Evolutionary conservation across 1,140 invertebrate genomes (phyloP), one percentile per base, ranked within the genome.

Genomic region (Octopus bimaculoides): DNA sequence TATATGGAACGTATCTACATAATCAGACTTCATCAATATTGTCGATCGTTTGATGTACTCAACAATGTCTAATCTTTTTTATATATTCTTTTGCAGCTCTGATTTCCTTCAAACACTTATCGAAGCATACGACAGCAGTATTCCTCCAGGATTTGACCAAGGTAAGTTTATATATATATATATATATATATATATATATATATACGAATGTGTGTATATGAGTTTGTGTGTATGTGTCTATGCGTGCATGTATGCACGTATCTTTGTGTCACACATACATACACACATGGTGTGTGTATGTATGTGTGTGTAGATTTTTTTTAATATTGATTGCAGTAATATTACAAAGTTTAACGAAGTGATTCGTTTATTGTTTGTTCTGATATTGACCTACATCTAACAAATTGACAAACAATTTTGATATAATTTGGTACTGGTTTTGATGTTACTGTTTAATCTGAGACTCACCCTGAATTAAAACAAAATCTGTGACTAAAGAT

Each of bases 71-170:
- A 10, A 71, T 71, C 17, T 12, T n/a, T 20, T 8, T 41, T 79
- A 56, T 75, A 6, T 75, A 41, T 82, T 7, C 17, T 82, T 54
- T 82, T 84, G 61, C 77, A 84, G 83, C 20, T 79, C 82, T 17
- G 80, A 81, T 41, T 82, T 84, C 26, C 78, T 84, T 17, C 73
- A 77, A 56, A 79, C 80, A 6, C 71, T 84, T 5, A 79, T 87
- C 5, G 76, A 79, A 12, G 81, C 83, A 14, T 87, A 87, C 78
- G 86, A 87, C 77, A 86, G 79, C 54, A 80, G 83, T 61, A 82
- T 87, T 4, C 83, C 84, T 6, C 86, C 86, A 74, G 84, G 83
- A 54, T 86, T 87, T 80, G 85, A 87, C 54, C 73, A 78, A 55
- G 83, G 86, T 87, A 82, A 79, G 81, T 85, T n/a, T 20, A 14